Conservation (phyloP, 2,888 invertebrate genomes). For the Metalampra italica region DNA sequence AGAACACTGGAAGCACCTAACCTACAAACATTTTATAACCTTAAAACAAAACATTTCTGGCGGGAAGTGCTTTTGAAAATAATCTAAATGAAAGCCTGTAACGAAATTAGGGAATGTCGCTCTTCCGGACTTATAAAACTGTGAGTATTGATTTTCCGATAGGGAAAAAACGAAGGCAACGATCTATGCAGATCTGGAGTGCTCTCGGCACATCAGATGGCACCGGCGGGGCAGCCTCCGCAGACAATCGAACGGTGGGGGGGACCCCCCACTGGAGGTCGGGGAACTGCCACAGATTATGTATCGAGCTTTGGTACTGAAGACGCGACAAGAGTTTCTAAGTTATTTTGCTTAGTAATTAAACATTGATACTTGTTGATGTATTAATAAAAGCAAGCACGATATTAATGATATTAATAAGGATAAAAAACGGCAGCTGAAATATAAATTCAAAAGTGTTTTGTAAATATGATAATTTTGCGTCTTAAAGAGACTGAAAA, state of each 20-base stretch:
- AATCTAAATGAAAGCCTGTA: constrained; percentile 28
- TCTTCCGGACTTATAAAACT: constrained; percentile 64
- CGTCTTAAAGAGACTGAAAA: too few relatives aligned
- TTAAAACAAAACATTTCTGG: constrained; percentile 14
- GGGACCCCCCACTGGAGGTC: constrained; percentile 63
- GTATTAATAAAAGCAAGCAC: too few relatives aligned
- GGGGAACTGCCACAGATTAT: constrained; percentile 66
- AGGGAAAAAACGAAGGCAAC: constrained; percentile 78
- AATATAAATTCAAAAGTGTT: too few relatives aligned
- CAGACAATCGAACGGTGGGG: constrained; percentile 78
- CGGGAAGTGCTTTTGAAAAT: constrained; percentile 18
- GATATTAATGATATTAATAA: too few relatives aligned
- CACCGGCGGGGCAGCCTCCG: constrained; percentile 77
- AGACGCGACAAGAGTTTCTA: not conserved
- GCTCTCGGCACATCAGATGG: constrained; percentile 79
- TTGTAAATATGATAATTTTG: too few relatives aligned
- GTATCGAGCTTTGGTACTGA: constrained; percentile 1
- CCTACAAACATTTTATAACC: not conserved
- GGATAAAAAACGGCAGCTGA: too few relatives aligned
- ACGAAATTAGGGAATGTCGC: constrained; percentile 66
- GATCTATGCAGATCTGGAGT: constrained; percentile 79
- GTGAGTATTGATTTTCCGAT: constrained; percentile 77
- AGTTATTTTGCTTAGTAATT: too few relatives aligned
- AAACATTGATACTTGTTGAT: too few relatives aligned
- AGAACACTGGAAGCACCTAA: too few relatives aligned